Evolutionary conservation across 2,797 vertebrate genomes (phyloP).

Genomic region (Acomys russatus): DNA sequence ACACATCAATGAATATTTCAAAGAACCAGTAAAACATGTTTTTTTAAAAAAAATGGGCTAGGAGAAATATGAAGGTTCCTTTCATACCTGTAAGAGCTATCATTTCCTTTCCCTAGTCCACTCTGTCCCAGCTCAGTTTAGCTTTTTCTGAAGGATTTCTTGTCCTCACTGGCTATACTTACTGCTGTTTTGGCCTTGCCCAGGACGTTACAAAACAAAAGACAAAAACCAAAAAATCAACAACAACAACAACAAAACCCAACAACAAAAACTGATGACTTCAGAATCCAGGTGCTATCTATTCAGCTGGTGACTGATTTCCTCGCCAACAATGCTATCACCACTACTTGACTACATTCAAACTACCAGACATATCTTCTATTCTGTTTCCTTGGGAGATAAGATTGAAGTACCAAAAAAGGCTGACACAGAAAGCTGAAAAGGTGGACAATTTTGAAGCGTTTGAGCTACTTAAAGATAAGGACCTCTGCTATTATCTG

Average conservation of each 20-base stretch:
- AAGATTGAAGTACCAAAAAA: slow-evolving; percentile 31
- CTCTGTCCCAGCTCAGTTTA: neutral
- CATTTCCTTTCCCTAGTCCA: neutral
- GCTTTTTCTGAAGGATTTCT: slow-evolving; percentile 47
- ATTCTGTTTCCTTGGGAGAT: slow-evolving; percentile 28
- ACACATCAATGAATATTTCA: neutral
- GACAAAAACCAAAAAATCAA: no score
- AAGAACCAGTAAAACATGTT: neutral
- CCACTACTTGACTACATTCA: neutral
- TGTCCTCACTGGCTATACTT: slow-evolving; percentile 49
- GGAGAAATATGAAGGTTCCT: neutral
- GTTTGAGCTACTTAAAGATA: slow-evolving; percentile 60
- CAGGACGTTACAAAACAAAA: slow-evolving; percentile 67
- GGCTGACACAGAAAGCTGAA: slow-evolving; percentile 24
- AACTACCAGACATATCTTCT: neutral
- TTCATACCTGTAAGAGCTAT: neutral
- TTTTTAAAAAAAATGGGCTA: slow-evolving; percentile 6
- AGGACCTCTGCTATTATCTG: slow-evolving; percentile 33
- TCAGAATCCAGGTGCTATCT: neutral
- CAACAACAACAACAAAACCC: no score
- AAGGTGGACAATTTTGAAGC: slow-evolving; percentile 44
- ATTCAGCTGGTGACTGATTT: neutral
- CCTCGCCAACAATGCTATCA: slow-evolving; percentile 46
- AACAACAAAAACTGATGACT: neutral
- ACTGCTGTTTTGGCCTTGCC: slow-evolving; percentile 20